Conservation (phyloP, 2,797 vertebrate genomes). For the Esox masquinongy region DNA sequence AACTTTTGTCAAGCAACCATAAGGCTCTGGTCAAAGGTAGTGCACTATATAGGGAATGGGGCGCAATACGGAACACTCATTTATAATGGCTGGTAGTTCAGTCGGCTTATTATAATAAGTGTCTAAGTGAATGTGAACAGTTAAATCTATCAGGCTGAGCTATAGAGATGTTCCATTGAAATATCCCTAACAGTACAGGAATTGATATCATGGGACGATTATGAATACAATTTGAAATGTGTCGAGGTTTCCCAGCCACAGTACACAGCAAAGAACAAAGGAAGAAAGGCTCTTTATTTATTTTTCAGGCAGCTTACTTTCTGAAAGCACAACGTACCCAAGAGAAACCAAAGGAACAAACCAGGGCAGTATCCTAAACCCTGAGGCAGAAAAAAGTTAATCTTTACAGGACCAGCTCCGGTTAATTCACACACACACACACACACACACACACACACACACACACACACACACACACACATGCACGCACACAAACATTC, state of each 20-base stretch:
- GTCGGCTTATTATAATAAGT: neutral
- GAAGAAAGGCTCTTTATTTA: neutral
- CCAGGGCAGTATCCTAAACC: neutral
- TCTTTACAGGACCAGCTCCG: neutral
- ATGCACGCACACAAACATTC: neutral
- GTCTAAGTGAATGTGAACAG: neutral
- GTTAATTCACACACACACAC: neutral
- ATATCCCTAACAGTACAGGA: neutral
- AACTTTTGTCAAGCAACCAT: neutral
- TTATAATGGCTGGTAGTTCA: neutral
- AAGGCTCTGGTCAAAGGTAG: constrained; percentile 30
- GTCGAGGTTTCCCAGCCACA: neutral
- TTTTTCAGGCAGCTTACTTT: neutral
- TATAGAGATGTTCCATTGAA: neutral
- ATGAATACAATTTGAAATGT: neutral
- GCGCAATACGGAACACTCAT: neutral
- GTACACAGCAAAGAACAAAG: neutral
- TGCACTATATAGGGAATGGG: constrained; percentile 32
- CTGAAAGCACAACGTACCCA: neutral
- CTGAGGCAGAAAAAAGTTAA: neutral
- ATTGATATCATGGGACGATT: neutral
- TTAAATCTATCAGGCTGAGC: neutral
- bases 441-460: neutral
- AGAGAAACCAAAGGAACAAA: no score
- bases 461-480: no score